Percentiles rank a stretch among this genome's conserved stretches.
Evolutionary conservation across 2,888 invertebrate species (phyloP).

Genomic region (Oscheius myriophilus): DNA sequence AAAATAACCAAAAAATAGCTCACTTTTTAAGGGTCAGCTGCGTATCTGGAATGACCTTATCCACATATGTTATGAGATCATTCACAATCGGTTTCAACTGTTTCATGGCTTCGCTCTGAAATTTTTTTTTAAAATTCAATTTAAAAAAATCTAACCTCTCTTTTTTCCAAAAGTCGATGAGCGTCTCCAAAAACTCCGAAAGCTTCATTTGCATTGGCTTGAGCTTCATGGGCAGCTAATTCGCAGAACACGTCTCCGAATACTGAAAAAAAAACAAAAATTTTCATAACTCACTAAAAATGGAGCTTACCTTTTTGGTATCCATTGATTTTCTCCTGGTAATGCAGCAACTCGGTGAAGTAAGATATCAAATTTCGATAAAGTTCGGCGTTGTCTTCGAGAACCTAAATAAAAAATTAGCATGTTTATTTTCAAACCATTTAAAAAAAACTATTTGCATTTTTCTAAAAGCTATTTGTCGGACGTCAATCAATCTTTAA

Average conservation of each 20-base stretch:
- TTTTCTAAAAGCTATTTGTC: too few species aligned
- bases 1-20: neutral
- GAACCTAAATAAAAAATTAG: conserved; percentile 78
- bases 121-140: neutral
- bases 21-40: conserved; percentile 91
- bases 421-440: too few species aligned
- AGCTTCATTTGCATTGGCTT: conserved; percentile 48
- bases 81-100: conserved; percentile 80
- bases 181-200: conserved; percentile 55
- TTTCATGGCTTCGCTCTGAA: conserved; percentile 40
- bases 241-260: conserved; percentile 93
- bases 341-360: conserved; percentile 51
- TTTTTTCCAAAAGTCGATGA: conserved; percentile 43
- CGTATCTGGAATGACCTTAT: conserved; percentile 96
- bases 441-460: conserved; percentile 73
- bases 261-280: conserved; percentile 73
- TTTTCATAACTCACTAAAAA: neutral
- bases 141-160: conserved; percentile 28
- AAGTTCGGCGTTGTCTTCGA: conserved; percentile 90
- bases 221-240: conserved; percentile 87
- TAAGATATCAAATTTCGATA: conserved; percentile 75
- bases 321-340: conserved; percentile 49
- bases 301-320: conserved; percentile 48
- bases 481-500: too few species aligned
- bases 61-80: conserved; percentile 93